These are phyloP conservation scores for Orchestia grillus DNA, from an alignment of 1,140 invertebrate genomes.

Conservation along the genomic window DNA sequence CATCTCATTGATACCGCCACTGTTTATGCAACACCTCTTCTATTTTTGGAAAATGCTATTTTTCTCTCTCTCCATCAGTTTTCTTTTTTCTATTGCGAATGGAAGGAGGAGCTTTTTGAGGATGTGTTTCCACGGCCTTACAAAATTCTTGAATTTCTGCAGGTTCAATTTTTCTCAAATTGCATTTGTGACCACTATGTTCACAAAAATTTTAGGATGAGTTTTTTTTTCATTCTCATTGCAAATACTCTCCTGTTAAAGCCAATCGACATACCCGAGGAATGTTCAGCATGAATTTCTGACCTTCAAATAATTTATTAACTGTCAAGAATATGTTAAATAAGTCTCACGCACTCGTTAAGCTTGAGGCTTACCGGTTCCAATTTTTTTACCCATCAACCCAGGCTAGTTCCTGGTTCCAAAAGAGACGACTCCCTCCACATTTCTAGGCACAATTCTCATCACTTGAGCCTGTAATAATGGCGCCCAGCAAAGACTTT, in stretches of 20 bases:
- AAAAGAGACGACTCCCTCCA: neutral
- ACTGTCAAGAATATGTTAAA: neutral
- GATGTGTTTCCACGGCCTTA: neutral
- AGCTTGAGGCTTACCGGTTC: neutral
- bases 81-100: neutral
- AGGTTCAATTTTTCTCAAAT: neutral
- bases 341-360: neutral
- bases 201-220: neutral
- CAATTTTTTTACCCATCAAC: neutral
- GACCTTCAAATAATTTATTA: neutral
- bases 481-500: slow-evolving; percentile 7
- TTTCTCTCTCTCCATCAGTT: neutral
- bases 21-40: neutral
- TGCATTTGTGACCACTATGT: neutral
- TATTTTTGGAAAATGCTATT: neutral
- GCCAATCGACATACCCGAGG: neutral
- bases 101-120: neutral
- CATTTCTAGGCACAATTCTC: neutral
- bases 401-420: neutral
- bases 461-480: slow-evolving; percentile 32
- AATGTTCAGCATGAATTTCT: neutral
- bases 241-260: neutral
- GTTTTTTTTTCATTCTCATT: neutral
- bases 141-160: neutral
- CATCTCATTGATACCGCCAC: neutral